These are phyloP conservation scores for Lucinisca nassula DNA, from an alignment of 2,888 invertebrate genomes.

Conservation along the genomic window DNA sequence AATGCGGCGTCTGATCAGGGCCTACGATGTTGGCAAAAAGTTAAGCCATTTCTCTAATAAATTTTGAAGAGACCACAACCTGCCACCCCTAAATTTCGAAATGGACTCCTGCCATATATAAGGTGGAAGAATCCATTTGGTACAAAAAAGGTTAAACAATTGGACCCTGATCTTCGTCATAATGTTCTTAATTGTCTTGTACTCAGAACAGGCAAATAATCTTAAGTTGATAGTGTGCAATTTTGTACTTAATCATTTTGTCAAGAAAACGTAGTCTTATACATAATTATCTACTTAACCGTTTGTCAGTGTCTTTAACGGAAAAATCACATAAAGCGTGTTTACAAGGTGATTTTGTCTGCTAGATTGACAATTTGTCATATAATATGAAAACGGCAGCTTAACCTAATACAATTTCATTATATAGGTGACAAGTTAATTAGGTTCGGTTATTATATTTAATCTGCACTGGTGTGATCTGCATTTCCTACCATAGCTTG, in stretches of 20 bases:
- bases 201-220: background rate
- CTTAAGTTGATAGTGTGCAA: background rate
- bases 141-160: too few species aligned
- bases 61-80: too few species aligned
- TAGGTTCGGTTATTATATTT: constrained; percentile 12
- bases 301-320: background rate
- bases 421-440: constrained; percentile 2
- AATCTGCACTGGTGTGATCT: background rate
- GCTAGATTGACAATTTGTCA: background rate
- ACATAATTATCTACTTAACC: constrained; percentile 7
- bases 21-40: too few species aligned
- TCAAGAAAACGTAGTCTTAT: background rate
- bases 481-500: background rate
- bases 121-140: too few species aligned
- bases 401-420: constrained; percentile 14
- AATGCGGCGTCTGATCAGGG: too few species aligned
- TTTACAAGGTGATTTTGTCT: constrained; percentile 17
- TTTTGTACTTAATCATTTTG: background rate
- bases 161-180: too few species aligned
- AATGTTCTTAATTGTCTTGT: too few species aligned
- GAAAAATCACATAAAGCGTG: background rate
- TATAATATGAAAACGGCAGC: constrained; percentile 4
- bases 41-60: too few species aligned
- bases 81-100: too few species aligned
- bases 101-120: too few species aligned